Conservation (phyloP, 2,797 vertebrate genomes). For the Myotis findleyi region DNA sequence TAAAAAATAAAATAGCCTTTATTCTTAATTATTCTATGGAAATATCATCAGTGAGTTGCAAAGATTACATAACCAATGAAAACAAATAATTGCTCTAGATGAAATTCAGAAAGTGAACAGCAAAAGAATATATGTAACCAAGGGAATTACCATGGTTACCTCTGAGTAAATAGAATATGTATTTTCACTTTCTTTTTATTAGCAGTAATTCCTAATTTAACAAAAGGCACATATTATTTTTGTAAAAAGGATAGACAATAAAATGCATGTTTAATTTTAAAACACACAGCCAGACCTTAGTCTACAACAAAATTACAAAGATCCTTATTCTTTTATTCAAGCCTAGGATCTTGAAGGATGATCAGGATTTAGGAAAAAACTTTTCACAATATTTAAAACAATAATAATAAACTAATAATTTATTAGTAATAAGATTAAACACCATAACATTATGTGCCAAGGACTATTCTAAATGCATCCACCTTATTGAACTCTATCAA, state of each 20-base stretch:
- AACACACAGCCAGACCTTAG: not conserved
- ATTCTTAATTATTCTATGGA: not conserved
- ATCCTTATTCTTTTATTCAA: not conserved
- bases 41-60: not conserved
- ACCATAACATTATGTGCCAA: not conserved
- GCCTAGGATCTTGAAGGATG: not conserved
- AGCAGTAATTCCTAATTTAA: constrained; percentile 18
- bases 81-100: not conserved
- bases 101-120: not conserved
- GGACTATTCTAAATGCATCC: not conserved
- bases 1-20: constrained; percentile 1
- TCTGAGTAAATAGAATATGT: not conserved
- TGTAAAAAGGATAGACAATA: constrained; percentile 7
- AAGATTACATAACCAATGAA: constrained; percentile 34
- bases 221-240: not conserved
- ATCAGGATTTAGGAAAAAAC: not conserved
- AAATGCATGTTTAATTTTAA: constrained; percentile 29
- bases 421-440: not conserved
- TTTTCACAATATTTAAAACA: not conserved
- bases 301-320: not conserved
- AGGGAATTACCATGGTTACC: not conserved
- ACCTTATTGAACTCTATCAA: not conserved
- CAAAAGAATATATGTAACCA: not conserved
- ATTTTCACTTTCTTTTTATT: not conserved
- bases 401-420: not conserved